Evolutionary conservation across 1,140 invertebrate species (phyloP).

Genomic region (Pentalonia nigronervosa): DNA sequence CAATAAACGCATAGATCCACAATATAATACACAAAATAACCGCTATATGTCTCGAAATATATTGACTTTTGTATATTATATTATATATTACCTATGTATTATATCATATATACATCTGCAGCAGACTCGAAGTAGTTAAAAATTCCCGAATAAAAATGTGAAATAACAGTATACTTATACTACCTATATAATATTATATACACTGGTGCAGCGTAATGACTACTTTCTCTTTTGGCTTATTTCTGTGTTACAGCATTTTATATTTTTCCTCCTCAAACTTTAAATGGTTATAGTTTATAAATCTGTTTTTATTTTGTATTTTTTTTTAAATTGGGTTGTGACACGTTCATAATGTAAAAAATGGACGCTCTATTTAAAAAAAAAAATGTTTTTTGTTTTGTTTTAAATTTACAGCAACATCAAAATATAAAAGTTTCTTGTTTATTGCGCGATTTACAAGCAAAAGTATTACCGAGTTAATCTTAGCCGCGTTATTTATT

Average conservation of each 20-base stretch:
- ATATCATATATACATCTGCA: neutral
- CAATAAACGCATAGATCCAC: too few species aligned
- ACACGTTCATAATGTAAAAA: neutral
- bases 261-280: neutral
- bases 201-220: neutral
- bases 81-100: neutral
- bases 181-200: neutral
- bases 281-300: constrained; percentile 20
- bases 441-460: neutral
- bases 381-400: constrained; percentile 25
- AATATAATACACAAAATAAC: neutral
- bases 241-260: neutral
- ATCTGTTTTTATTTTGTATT: neutral
- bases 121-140: neutral
- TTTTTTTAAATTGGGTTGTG: neutral
- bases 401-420: constrained; percentile 27
- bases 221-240: constrained; percentile 3
- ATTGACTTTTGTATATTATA: neutral
- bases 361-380: neutral
- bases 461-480: neutral
- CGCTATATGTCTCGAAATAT: neutral
- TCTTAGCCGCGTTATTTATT: neutral
- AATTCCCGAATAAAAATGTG: constrained; percentile 5
- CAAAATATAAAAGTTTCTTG: constrained; percentile 23
- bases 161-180: neutral